Conservation (phyloP, 1,140 invertebrate species). For the Polypedilum vanderplanki region DNA sequence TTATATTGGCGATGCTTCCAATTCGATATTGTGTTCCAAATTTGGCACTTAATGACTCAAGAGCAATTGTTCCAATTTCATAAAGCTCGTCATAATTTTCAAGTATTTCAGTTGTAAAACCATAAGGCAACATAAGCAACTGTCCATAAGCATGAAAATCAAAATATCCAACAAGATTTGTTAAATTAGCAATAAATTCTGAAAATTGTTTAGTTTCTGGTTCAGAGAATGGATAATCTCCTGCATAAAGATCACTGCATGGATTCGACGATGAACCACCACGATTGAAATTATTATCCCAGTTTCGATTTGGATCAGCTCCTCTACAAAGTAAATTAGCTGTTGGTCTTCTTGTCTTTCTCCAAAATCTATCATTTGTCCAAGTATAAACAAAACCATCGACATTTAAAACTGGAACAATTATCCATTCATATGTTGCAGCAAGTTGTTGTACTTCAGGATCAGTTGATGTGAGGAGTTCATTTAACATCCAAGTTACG, state of each 20-base stretch:
- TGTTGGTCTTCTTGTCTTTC: constrained; percentile 45
- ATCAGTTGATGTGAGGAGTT: constrained; percentile 46
- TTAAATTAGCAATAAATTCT: constrained; percentile 43
- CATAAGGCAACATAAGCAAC: constrained; percentile 44
- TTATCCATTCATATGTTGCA: constrained; percentile 37
- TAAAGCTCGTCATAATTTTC: constrained; percentile 49
- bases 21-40: constrained; percentile 49
- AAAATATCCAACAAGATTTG: constrained; percentile 45
- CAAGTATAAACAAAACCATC: constrained; percentile 50
- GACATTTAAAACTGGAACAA: constrained; percentile 54
- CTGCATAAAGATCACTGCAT: constrained; percentile 52
- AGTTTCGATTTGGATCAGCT: constrained; percentile 63
- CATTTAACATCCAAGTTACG: constrained; percentile 59
- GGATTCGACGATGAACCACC: constrained; percentile 48
- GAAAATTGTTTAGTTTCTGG: constrained; percentile 48
- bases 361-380: constrained; percentile 38
- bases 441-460: constrained; percentile 35
- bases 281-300: constrained; percentile 41
- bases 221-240: constrained; percentile 54
- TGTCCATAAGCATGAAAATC: constrained; percentile 49
- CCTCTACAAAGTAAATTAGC: constrained; percentile 45
- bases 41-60: constrained; percentile 43
- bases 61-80: constrained; percentile 46
- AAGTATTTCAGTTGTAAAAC: constrained; percentile 43
- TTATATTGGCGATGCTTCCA: constrained; percentile 49